phyloP scores from a whole-genome alignment of 2,113 vertebrate genomes.

The Protobothrops mucrosquamatus region DNA sequence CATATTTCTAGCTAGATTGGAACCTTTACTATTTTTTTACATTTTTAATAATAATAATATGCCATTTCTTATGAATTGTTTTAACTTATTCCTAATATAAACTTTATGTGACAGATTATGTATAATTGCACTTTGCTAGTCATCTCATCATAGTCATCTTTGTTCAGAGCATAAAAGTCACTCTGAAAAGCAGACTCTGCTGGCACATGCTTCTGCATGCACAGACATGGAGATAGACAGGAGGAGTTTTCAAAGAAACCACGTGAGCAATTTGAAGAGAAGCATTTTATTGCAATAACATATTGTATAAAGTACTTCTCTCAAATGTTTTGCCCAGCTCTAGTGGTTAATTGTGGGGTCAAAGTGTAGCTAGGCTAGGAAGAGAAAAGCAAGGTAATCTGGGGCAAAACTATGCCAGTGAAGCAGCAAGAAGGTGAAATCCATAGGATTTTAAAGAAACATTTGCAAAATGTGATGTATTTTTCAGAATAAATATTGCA shows the following conservation, averaged over 20 bases:
- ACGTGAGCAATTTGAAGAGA: not conserved
- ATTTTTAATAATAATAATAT: not conserved
- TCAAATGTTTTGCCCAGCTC: not conserved
- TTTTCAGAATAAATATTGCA: not conserved
- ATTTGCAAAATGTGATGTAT: not conserved
- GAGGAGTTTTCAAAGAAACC: not conserved
- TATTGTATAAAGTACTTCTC: not conserved
- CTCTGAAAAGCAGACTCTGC: not conserved
- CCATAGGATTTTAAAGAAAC: not conserved
- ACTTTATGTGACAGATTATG: not conserved
- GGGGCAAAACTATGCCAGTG: not conserved
- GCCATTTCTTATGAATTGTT: not conserved
- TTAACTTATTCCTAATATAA: not conserved
- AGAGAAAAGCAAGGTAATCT: not conserved
- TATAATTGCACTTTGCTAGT: not conserved
- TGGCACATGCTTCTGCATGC: not conserved
- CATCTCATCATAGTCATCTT: not conserved
- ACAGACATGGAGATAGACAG: not conserved
- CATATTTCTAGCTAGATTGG: not conserved
- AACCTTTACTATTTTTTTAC: not conserved
- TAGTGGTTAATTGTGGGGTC: not conserved
- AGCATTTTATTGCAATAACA: not conserved
- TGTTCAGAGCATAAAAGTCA: not conserved
- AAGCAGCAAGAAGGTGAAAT: not conserved
- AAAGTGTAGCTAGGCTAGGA: not conserved